Conservation (phyloP, 2,888 invertebrate species). For the Yponomeuta malinellus region DNA sequence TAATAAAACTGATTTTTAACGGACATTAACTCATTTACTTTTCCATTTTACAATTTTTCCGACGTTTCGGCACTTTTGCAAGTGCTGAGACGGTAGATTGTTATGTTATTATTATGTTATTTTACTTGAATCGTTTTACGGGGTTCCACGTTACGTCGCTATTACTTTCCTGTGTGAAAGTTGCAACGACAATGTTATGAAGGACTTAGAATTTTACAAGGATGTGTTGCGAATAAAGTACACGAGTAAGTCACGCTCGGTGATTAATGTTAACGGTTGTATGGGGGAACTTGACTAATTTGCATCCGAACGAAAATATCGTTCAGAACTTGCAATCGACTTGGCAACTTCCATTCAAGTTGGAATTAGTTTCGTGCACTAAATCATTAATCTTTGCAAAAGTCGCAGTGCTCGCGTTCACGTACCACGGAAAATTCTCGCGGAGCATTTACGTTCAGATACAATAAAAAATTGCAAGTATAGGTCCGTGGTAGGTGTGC, state of each 20-base stretch:
- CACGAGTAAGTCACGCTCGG: not conserved
- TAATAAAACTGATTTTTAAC: no score
- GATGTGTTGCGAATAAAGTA: not conserved
- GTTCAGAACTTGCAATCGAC: constrained; percentile 57
- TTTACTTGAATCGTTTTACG: not conserved
- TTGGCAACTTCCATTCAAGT: constrained; percentile 43
- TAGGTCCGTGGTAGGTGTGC: no score
- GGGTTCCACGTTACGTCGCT: not conserved
- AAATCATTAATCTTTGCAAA: constrained; percentile 58
- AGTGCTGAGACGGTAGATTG: no score
- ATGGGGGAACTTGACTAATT: constrained; percentile 3
- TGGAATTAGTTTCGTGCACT: constrained; percentile 51
- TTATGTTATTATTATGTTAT: not conserved
- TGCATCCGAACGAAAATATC: constrained; percentile 37
- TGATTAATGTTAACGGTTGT: not conserved
- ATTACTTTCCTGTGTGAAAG: not conserved
- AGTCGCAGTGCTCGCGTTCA: constrained; percentile 4
- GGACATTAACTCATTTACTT: no score
- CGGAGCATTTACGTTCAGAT: not conserved
- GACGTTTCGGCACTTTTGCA: no score
- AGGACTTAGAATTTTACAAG: not conserved
- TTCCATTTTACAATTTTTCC: no score
- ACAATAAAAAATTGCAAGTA: not conserved
- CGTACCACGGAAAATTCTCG: not conserved
- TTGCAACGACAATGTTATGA: not conserved